Conservation (phyloP, 2,888 invertebrate genomes). For the Macrostomum cliftonense region DNA sequence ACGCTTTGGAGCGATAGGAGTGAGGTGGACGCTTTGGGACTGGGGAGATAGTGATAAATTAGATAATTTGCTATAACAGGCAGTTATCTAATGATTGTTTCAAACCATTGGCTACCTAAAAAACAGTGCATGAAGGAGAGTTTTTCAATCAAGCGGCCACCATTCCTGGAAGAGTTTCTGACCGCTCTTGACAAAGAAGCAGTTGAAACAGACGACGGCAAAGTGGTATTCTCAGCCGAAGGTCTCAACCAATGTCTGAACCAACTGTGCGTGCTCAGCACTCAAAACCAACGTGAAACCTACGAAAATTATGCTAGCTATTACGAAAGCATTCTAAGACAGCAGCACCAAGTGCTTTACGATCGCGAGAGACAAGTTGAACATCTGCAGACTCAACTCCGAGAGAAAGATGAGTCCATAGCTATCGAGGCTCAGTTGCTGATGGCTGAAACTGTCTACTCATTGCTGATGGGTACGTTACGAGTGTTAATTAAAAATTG, state of each 20-base stretch:
- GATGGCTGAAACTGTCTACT: conserved; percentile 28
- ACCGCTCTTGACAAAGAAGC: conserved; percentile 19
- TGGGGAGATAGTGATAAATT: too few relatives aligned
- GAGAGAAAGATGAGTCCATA: conserved; percentile 18
- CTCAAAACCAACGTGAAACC: conserved; percentile 28
- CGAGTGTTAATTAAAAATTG: neutral
- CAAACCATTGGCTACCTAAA: too few relatives aligned
- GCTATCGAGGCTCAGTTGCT: conserved; percentile 31
- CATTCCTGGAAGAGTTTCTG: conserved; percentile 29
- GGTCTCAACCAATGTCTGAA: conserved; percentile 25
- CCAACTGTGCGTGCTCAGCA: conserved; percentile 23
- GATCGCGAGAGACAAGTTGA: conserved; percentile 29
- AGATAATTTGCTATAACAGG: too few relatives aligned
- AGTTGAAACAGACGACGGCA: conserved; percentile 17
- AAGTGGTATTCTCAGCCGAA: conserved; percentile 20
- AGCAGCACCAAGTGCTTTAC: conserved; percentile 29
- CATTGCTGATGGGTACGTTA: conserved; percentile 21
- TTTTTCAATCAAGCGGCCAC: conserved; percentile 29
- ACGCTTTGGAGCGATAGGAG: too few relatives aligned
- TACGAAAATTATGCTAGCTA: conserved; percentile 36
- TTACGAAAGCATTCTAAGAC: conserved; percentile 31
- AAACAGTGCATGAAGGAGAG: conserved; percentile 34
- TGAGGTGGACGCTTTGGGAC: too few relatives aligned
- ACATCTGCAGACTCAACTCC: conserved; percentile 23
- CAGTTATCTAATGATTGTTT: too few relatives aligned